phyloP scores from a whole-genome alignment of 2,797 vertebrate genomes.

The Pangasius larnaudii region DNA sequence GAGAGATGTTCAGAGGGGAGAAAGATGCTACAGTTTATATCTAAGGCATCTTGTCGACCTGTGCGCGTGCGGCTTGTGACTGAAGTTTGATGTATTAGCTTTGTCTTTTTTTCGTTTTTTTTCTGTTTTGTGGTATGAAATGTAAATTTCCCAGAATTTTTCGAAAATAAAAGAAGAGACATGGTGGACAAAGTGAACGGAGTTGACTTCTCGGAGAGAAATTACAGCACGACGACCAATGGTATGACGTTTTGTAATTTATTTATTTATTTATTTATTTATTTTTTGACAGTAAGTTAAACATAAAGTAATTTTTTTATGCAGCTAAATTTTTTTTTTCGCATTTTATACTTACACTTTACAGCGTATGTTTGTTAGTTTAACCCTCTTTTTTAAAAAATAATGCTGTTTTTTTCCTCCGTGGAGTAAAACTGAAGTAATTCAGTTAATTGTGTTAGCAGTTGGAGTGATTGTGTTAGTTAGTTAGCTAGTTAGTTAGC shows the following conservation, averaged over 20 bases:
- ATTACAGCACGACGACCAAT: background rate
- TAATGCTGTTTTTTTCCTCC: background rate
- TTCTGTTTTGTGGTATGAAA: background rate
- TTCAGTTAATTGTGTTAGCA: background rate
- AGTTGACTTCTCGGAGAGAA: conserved; percentile 21
- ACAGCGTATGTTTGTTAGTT: background rate
- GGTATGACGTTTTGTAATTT: conserved; percentile 33
- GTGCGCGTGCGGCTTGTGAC: conserved; percentile 8
- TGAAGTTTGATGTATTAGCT: conserved; percentile 2
- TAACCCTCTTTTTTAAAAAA: background rate
- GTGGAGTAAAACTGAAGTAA: background rate
- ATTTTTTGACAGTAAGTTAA: background rate
- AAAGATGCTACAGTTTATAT: conserved; percentile 21
- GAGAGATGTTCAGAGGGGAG: background rate
- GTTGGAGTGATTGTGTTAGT: background rate
- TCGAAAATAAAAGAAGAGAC: background rate
- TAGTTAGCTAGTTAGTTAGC: background rate
- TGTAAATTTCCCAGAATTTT: background rate
- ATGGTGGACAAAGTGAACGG: conserved; percentile 44
- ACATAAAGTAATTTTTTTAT: background rate
- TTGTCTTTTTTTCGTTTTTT: background rate
- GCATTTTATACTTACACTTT: background rate
- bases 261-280: background rate
- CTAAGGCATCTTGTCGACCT: conserved; percentile 20
- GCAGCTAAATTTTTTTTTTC: background rate